Evolutionary conservation across 2,888 invertebrate species (phyloP), one percentile per base, ranked within the genome.

Genomic region (Andricus quercusramuli): DNA sequence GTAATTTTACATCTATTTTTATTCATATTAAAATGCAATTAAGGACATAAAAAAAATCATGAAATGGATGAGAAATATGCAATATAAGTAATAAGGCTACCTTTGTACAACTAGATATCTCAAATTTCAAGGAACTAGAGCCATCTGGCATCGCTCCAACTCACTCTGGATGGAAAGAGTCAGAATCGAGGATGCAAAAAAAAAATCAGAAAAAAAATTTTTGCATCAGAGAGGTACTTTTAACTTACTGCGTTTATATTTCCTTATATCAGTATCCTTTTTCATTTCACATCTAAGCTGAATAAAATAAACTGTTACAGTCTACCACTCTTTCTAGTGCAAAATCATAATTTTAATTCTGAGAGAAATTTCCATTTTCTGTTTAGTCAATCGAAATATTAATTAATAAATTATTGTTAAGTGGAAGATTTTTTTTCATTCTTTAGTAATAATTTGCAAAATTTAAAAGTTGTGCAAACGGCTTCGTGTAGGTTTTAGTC

Each of bases 61-160:
- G 8, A 8, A 51, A 51, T n/a, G n/a, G 59, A 59, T 59, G 29
- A 64, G 5, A 74, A 59, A 59, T 56, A 74, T 59, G 56, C 29
- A 74, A 74, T 59, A 37, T 15, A 37, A 74, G 56, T 37, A 74
- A 37, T 74, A 74, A 37, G 32, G 32, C 51, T 74, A 20, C 32
- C 74, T 74, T 74, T 74, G 56, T 74, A 32, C 56, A n/a, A 56
- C 32, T 59, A 32, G 37, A 59, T 74, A 37, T 32, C n/a, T 74
- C 32, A 22, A 59, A 74, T 74, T 56, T 74, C n/a, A 29, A 59
- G 74, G 51, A 74, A 32, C 74, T 32, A 59, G 56, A 74, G 74
- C 56, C 56, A 74, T 74, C 74, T 74, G 74, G 74, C 74, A n/a
- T 56, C n/a, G 8, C 2, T 74, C 74, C 74, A 74, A 74, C 56